These are phyloP conservation scores for Salvelinus alpinus DNA, from an alignment of 2,113 vertebrate species.

Conservation along the genomic window DNA sequence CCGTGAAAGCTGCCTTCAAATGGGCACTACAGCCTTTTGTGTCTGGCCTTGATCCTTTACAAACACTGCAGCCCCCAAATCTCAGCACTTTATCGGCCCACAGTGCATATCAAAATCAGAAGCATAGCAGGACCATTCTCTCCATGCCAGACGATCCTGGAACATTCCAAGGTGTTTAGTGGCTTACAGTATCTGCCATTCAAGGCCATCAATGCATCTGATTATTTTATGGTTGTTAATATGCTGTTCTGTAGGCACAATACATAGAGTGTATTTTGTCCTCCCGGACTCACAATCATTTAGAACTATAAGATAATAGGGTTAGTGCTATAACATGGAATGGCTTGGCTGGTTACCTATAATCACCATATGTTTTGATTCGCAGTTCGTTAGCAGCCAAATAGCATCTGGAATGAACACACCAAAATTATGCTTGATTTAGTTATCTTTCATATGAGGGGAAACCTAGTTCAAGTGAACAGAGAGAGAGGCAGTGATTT, in stretches of 20 bases:
- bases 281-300: too few species aligned
- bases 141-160: not conserved
- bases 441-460: not conserved
- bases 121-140: not conserved
- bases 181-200: not conserved
- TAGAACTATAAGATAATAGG: too few species aligned
- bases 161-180: not conserved
- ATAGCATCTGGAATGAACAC: not conserved
- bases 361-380: too few species aligned
- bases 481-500: constrained; percentile 20
- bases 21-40: constrained; percentile 29
- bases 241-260: too few species aligned
- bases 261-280: too few species aligned
- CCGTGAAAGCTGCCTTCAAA: constrained; percentile 55
- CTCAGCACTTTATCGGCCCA: constrained; percentile 24
- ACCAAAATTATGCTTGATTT: not conserved
- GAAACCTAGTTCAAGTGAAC: not conserved
- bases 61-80: not conserved
- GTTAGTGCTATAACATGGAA: too few species aligned
- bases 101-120: constrained; percentile 1
- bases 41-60: constrained; percentile 38
- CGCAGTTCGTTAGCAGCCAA: not conserved
- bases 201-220: not conserved
- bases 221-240: too few species aligned
- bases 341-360: too few species aligned